Evolutionary conservation across 2,113 vertebrate species (phyloP), one percentile per base, ranked within the genome.

Genomic region (Ceuthmochares aereus): DNA sequence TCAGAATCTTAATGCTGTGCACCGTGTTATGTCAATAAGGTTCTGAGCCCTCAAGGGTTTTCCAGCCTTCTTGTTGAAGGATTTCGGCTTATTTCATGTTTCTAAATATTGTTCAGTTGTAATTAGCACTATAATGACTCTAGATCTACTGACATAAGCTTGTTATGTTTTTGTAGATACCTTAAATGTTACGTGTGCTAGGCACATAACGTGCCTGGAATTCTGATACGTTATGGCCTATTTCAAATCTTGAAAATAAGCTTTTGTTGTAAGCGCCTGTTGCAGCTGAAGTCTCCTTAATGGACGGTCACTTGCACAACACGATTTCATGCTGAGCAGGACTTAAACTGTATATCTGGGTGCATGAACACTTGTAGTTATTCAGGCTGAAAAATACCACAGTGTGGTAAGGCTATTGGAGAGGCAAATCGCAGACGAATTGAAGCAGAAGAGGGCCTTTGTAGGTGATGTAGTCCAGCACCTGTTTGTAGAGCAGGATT

Each of bases 321-420:
- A 16, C 9, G 17, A 21, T 74, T 84, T 42, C n/a, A 29, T 16
- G 45, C 36, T 73, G 40, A 60, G 45, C 42, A 73, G 81, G 49
- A 59, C 13, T 3, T 82, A 59, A 85, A 69, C 27, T 45, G 0
- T 15, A 0, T 34, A 1, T 20, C 14, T 59, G 18, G 19, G 5
- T 20, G 9, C 5, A 10, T 20, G 23, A 2, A 6, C 12, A 5
- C 8, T 25, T 1, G 0, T 0, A 58, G 43, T 47, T 68, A 69
- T 72, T 77, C 40, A 77, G 80, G 51, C 29, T 76, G 32, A 78
- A 7, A 12, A 17, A 9, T 37, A 26, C 26, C 9, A 16, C 60
- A 42, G 54, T 3, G 2, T 36, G 22, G 51, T 37, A 45, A 66
- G 32, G n/a, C 56, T 81, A 15, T 34, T 3, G 14, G 16, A 88